phyloP scores from a whole-genome alignment of 2,888 invertebrate genomes.

The Papilio protenor region DNA sequence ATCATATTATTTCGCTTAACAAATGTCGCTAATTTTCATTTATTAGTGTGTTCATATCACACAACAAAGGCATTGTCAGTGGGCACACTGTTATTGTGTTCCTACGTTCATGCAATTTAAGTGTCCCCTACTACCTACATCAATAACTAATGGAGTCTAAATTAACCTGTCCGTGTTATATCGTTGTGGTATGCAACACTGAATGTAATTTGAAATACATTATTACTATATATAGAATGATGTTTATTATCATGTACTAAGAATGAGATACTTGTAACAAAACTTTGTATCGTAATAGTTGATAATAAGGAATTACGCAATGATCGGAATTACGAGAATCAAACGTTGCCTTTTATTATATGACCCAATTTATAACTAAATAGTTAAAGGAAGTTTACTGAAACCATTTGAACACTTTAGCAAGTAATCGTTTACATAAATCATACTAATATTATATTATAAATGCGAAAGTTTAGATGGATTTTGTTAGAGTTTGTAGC shows the following conservation, averaged over 20 bases:
- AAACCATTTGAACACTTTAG: too few species aligned
- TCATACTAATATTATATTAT: too few species aligned
- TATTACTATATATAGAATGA: background rate
- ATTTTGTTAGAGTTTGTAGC: too few species aligned
- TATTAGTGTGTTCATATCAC: constrained; percentile 27
- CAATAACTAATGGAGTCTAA: constrained; percentile 21
- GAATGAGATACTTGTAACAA: background rate
- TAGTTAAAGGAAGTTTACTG: background rate
- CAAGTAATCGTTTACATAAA: too few species aligned
- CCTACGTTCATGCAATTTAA: constrained; percentile 17
- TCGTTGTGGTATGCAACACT: constrained; percentile 8
- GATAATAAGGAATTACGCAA: background rate
- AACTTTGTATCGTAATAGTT: background rate
- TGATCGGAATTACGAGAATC: background rate
- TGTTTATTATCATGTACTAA: constrained; percentile 5
- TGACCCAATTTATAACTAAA: background rate
- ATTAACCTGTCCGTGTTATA: background rate
- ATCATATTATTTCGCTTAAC: background rate
- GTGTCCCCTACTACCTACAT: background rate
- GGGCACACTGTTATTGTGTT: constrained; percentile 6
- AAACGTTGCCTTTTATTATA: background rate
- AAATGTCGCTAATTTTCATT: constrained; percentile 28
- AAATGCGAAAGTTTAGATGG: too few species aligned
- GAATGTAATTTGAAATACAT: constrained; percentile 19
- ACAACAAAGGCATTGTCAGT: constrained; percentile 26